Base-by-base conservation (phyloP, 2,113 vertebrate genomes). In the Hiodon alosoides region DNA sequence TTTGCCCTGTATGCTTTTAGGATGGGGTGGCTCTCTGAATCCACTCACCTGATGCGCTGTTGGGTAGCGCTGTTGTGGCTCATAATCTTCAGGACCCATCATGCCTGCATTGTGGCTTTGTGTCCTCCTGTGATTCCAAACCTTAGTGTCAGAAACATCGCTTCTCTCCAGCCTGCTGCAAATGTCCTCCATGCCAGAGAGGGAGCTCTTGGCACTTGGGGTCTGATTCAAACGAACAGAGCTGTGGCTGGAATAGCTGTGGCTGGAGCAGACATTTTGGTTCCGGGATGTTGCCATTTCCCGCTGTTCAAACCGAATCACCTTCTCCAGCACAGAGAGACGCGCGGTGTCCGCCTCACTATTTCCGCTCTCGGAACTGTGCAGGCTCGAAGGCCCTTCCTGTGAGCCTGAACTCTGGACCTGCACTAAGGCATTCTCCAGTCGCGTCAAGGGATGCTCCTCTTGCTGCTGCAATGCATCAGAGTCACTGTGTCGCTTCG, bases 281-380 rank as follows among this genome's bases (percentile, higher is more conserved):
- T 89, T 87, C 7, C 87, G 84, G 11, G 84, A 93, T 73, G 81
- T 80, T n/a, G 80, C 83, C 0, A 89, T 91, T 60, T 96, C 93
- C 1, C 86, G 89, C 66, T 90, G 92, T 85, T 99, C 97, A 14
- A 99, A 94, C 76, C 89, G 91, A 75, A 82, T 93, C 47, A 98
- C 92, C 79, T 94, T 96, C 87, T 99, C 96, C 79, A 97, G 86
- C 76, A 99, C 97, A 0, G 94, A 96, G 81, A 93, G 91, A 79
- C 82, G 78, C 52, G 88, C 46, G 77, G 80, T 83, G 7, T 14
- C 73, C 65, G 68, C 71, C 79, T 67, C 90, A 59, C 78, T 52
- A 73, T 80, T 89, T 71, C 85, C 78, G 0, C 76, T 81, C 13
- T 84, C 83, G 72, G 80, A 3, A 65, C 81, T 86, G 77, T 86